These are phyloP conservation scores for Pteromalus puparum DNA, from an alignment of 1,140 invertebrate species.

Conservation along the genomic window DNA sequence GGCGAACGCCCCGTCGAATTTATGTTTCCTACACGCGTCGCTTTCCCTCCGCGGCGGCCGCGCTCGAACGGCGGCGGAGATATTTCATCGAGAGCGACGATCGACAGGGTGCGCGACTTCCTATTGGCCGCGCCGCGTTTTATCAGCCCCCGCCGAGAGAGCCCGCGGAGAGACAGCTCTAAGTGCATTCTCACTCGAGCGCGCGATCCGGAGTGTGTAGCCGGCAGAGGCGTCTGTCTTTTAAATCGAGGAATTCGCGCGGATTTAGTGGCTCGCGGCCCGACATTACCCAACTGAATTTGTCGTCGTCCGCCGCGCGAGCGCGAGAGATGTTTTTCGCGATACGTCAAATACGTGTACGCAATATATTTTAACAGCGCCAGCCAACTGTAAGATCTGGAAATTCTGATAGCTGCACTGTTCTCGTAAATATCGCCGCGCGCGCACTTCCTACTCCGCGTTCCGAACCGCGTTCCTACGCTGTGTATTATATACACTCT, in stretches of 20 bases:
- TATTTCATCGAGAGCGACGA: conserved; percentile 56
- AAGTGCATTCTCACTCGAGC: conserved; percentile 27
- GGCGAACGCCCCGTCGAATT: conserved; percentile 53
- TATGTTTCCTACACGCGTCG: conserved; percentile 57
- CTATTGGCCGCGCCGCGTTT: conserved; percentile 55
- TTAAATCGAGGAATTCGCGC: conserved; percentile 32
- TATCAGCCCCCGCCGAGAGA: conserved; percentile 53
- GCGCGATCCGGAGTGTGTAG: conserved; percentile 12
- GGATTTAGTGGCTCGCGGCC: conserved; percentile 31
- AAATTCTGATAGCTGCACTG: conserved; percentile 38
- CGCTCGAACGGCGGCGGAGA: conserved; percentile 12
- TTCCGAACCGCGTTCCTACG: too few relatives aligned
- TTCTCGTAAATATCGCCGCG: conserved; percentile 31
- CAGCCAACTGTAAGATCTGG: conserved; percentile 37
- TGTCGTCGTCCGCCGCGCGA: conserved; percentile 6
- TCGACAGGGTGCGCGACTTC: conserved; percentile 28
- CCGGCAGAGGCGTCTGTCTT: conserved; percentile 35
- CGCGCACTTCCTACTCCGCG: background rate
- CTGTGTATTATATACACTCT: too few relatives aligned
- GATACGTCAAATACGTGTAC: conserved; percentile 42
- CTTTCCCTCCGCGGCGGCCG: conserved; percentile 53
- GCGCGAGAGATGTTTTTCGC: conserved; percentile 26
- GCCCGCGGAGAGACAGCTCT: background rate
- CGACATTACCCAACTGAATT: conserved; percentile 38
- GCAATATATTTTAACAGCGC: conserved; percentile 37